Percentiles rank a stretch among this genome's conserved stretches.
Evolutionary conservation across 1,140 invertebrate species (phyloP).

Genomic region (Dinothrombium tinctorium): DNA sequence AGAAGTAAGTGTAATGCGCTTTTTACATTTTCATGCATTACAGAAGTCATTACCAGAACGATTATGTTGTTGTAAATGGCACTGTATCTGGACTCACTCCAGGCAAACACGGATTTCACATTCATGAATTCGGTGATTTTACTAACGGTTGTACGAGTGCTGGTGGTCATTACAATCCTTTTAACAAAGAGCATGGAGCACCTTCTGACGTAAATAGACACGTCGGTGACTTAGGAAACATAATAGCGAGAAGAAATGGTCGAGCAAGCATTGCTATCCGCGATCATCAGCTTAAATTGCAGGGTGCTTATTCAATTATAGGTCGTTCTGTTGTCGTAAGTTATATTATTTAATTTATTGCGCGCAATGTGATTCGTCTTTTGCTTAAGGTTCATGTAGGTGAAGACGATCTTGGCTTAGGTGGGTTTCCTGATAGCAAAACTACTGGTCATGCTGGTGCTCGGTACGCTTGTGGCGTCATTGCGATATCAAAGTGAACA

Average conservation of each 20-base stretch:
- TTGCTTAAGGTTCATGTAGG: constrained; percentile 26
- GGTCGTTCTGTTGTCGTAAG: constrained; percentile 27
- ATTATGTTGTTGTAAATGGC: constrained; percentile 55
- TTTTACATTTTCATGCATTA: too few species aligned
- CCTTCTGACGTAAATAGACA: constrained; percentile 27
- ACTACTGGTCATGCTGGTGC: constrained; percentile 89
- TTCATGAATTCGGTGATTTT: constrained; percentile 90
- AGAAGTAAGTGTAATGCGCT: too few species aligned
- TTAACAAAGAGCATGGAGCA: constrained; percentile 21
- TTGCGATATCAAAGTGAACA: constrained; percentile 31
- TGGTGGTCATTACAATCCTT: constrained; percentile 84
- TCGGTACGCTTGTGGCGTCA: constrained; percentile 78
- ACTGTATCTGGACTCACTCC: constrained; percentile 43
- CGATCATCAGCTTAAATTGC: constrained; percentile 23
- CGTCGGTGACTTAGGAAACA: constrained; percentile 77
- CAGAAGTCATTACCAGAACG: too few species aligned
- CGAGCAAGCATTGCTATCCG: constrained; percentile 38
- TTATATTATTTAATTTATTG: not conserved
- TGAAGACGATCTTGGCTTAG: constrained; percentile 34
- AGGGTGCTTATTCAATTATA: constrained; percentile 24
- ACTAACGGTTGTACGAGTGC: constrained; percentile 86
- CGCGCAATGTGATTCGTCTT: not conserved
- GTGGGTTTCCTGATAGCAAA: constrained; percentile 66
- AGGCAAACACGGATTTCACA: constrained; percentile 72
- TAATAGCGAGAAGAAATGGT: constrained; percentile 48